These are phyloP conservation scores for Mamestra brassicae DNA, from an alignment of 2,888 invertebrate genomes.

Conservation along the genomic window DNA sequence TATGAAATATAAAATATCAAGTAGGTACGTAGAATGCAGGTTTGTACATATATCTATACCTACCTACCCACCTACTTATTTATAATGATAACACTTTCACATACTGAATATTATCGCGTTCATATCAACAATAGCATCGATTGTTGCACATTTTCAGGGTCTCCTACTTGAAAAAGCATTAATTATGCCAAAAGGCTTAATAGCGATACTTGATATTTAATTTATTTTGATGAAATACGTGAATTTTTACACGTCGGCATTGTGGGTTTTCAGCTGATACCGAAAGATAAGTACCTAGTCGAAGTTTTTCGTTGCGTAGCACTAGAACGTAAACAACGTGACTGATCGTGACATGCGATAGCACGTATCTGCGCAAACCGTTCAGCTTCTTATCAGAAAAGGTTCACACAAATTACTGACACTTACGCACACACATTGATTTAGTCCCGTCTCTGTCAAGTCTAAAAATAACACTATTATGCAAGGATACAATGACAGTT, in stretches of 20 bases:
- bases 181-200: constrained; percentile 31
- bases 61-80: constrained; percentile 3
- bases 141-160: constrained; percentile 48
- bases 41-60: neutral
- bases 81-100: constrained; percentile 9
- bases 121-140: constrained; percentile 25
- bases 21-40: neutral
- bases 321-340: constrained; percentile 35
- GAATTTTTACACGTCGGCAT: constrained; percentile 32
- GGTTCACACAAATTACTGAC: constrained; percentile 47
- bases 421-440: constrained; percentile 53
- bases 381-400: constrained; percentile 61
- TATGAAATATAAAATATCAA: constrained; percentile 24
- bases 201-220: constrained; percentile 23
- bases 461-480: constrained; percentile 55
- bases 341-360: constrained; percentile 44
- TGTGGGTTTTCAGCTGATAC: constrained; percentile 50
- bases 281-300: constrained; percentile 24
- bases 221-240: constrained; percentile 30
- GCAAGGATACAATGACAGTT: constrained; percentile 34
- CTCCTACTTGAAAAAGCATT: constrained; percentile 21
- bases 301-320: constrained; percentile 33
- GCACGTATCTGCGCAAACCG: constrained; percentile 51
- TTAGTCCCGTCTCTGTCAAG: constrained; percentile 33
- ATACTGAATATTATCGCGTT: constrained; percentile 13